Evolutionary conservation across 2,113 vertebrate genomes (phyloP).

Genomic region (Cynoglossus semilaevis): DNA sequence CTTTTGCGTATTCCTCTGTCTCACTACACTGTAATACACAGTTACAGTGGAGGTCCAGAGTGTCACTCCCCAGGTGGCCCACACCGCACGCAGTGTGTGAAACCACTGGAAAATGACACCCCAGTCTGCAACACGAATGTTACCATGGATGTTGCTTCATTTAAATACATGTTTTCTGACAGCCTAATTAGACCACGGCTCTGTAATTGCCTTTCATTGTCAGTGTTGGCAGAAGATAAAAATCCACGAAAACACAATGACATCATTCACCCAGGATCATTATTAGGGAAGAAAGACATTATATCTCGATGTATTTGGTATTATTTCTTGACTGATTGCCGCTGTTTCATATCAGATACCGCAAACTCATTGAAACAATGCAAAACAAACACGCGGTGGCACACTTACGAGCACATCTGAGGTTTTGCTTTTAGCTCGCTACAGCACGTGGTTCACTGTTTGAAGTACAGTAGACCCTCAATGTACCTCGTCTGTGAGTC

Average conservation of each 20-base stretch:
- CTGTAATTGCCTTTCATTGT: conserved; percentile 58
- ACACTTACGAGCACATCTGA: too few species aligned
- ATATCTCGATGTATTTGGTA: too few species aligned
- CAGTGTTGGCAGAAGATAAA: conserved; percentile 42
- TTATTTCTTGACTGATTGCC: too few species aligned
- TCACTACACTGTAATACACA: background rate
- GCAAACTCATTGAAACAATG: too few species aligned
- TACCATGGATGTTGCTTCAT: conserved; percentile 29
- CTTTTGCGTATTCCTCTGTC: background rate
- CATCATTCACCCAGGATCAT: conserved; percentile 13
- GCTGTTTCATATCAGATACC: too few species aligned
- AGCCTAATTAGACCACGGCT: conserved; percentile 40
- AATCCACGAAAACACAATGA: conserved; percentile 23
- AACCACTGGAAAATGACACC: conserved; percentile 47
- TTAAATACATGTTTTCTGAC: conserved; percentile 46
- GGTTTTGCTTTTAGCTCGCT: too few species aligned
- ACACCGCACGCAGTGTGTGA: conserved; percentile 34
- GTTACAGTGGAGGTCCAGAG: conserved; percentile 13
- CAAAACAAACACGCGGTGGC: too few species aligned
- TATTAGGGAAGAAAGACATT: background rate
- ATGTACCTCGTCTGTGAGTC: too few species aligned
- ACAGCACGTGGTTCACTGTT: too few species aligned
- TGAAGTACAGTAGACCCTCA: too few species aligned
- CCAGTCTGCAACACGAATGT: conserved; percentile 47
- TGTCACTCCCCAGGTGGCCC: conserved; percentile 30